Evolutionary conservation across 2,888 invertebrate genomes (phyloP).

Genomic region (Bombylius major): DNA sequence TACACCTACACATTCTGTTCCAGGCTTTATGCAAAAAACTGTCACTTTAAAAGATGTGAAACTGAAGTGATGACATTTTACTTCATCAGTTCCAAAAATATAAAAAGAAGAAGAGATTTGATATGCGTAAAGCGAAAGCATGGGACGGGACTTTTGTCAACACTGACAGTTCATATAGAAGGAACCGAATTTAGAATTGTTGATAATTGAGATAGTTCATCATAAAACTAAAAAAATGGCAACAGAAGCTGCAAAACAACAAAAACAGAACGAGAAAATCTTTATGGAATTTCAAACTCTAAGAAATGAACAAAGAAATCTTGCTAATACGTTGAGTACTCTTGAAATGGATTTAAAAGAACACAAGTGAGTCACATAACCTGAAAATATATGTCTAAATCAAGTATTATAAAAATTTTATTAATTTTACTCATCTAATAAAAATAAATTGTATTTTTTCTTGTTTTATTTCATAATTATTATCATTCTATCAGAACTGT

Average conservation of each 20-base stretch:
- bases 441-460: no score
- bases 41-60: no score
- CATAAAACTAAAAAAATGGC: conserved; percentile 25
- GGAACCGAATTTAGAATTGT: no score
- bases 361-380: conserved; percentile 62
- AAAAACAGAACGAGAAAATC: conserved; percentile 57
- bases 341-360: conserved; percentile 90
- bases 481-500: conserved; percentile 79
- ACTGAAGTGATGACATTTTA: no score
- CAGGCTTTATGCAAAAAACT: no score
- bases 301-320: conserved; percentile 72
- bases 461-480: neutral
- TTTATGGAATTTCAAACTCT: conserved; percentile 76
- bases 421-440: neutral
- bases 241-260: conserved; percentile 28
- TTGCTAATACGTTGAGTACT: conserved; percentile 81
- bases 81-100: no score
- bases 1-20: no score
- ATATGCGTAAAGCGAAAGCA: no score
- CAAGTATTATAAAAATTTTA: neutral
- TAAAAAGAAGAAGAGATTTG: no score
- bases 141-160: no score
- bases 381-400: conserved; percentile 13
- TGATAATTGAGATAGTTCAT: no score
- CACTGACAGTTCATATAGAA: no score